Conservation (phyloP, 2,888 invertebrate species). For the Dryocosmus kuriphilus region DNA sequence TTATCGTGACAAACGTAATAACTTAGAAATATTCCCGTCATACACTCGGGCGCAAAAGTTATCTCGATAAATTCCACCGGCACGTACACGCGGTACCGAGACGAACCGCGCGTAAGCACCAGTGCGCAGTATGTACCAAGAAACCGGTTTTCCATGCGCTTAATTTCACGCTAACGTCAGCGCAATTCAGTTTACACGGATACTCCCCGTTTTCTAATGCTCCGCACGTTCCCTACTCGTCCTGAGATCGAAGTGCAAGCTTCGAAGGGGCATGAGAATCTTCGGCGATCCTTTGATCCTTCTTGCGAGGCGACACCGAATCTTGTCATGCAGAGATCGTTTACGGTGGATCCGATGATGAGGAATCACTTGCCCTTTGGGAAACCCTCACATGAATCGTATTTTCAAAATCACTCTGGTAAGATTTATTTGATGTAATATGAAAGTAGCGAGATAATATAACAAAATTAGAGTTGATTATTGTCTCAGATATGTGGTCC, state of each 20-base stretch:
- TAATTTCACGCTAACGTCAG: constrained; percentile 76
- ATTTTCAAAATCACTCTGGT: neutral
- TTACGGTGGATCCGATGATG: constrained; percentile 20
- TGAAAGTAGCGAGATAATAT: neutral
- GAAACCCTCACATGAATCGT: neutral
- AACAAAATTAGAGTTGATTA: neutral
- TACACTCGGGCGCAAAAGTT: constrained; percentile 46
- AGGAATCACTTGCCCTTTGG: constrained; percentile 25
- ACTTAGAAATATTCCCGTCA: constrained; percentile 39
- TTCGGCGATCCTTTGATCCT: constrained; percentile 38
- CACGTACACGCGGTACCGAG: constrained; percentile 47
- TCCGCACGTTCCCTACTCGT: constrained; percentile 47
- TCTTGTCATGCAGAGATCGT: constrained; percentile 26
- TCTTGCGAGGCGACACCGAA: constrained; percentile 20
- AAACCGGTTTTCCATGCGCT: constrained; percentile 75
- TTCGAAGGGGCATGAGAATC: constrained; percentile 33
- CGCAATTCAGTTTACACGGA: constrained; percentile 75
- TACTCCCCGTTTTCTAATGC: constrained; percentile 69
- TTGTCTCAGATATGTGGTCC: neutral
- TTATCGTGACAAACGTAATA: constrained; percentile 10
- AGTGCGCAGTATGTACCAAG: constrained; percentile 38
- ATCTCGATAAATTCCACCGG: constrained; percentile 48
- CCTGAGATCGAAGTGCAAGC: constrained; percentile 39
- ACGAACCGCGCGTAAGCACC: constrained; percentile 48
- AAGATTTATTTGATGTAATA: neutral